These are phyloP conservation scores for Himalopsyche anomala DNA, from an alignment of 2,888 invertebrate species.

Conservation along the genomic window DNA sequence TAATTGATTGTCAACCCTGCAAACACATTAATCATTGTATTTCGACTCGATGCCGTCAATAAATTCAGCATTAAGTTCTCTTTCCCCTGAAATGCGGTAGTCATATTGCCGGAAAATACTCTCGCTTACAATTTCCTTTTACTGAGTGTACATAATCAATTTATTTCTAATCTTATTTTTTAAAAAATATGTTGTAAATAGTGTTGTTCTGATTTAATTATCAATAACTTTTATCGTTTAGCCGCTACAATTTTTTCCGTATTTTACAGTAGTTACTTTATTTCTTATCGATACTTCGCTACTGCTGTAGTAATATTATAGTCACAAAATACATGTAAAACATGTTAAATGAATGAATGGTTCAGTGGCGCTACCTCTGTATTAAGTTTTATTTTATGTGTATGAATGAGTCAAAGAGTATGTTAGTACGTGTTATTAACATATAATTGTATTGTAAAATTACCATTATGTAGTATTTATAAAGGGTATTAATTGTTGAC, in stretches of 20 bases:
- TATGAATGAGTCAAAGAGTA: no score
- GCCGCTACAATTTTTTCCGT: not conserved
- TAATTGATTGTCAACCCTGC: not conserved
- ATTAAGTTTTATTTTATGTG: no score
- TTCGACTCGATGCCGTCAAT: not conserved
- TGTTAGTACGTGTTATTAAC: no score
- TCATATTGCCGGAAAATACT: no score
- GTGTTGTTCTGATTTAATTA: not conserved
- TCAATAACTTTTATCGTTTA: not conserved
- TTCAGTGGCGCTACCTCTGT: conserved; percentile 5
- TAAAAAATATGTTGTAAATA: no score
- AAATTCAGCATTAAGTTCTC: not conserved
- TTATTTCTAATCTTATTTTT: no score
- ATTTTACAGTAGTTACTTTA: not conserved
- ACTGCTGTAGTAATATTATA: not conserved
- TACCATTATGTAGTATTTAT: no score
- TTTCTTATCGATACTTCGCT: conserved; percentile 24
- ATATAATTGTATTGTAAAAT: no score
- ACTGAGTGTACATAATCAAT: no score
- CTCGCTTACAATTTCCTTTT: no score
- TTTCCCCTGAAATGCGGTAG: no score
- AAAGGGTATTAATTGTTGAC: no score
- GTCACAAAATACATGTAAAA: conserved; percentile 15
- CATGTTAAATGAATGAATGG: not conserved
- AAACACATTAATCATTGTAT: not conserved